Conservation (phyloP, 2,113 vertebrate species). For the Tylochromis polylepis region DNA sequence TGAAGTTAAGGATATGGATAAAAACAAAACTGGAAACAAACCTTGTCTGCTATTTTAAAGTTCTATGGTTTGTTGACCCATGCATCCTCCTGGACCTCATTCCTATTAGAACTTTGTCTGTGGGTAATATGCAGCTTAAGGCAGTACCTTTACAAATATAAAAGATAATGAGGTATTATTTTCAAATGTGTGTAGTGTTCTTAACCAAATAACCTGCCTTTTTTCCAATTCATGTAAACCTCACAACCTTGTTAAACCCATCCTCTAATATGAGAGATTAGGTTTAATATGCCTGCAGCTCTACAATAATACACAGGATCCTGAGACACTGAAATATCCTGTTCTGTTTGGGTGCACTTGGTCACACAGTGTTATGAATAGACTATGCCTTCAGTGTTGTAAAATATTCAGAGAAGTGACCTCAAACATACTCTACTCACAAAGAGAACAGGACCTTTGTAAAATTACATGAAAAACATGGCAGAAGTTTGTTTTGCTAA, state of each 20-base stretch:
- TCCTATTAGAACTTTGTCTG: not conserved
- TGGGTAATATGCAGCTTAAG: not conserved
- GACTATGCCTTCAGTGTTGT: not conserved
- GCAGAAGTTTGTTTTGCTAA: not conserved
- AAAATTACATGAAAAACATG: not conserved
- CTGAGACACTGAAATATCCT: not conserved
- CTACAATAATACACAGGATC: not conserved
- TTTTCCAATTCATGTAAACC: not conserved
- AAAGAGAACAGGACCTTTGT: not conserved
- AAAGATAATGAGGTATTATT: not conserved
- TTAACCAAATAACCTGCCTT: not conserved
- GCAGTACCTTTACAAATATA: not conserved
- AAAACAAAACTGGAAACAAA: not conserved
- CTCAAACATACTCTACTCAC: not conserved
- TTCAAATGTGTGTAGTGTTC: not conserved
- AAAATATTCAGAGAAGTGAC: not conserved
- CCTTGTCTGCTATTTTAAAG: not conserved
- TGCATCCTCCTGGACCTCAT: not conserved
- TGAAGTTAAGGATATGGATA: not conserved
- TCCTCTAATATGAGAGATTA: not conserved
- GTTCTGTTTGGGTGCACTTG: not conserved
- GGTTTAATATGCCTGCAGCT: not conserved
- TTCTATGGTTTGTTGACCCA: not conserved
- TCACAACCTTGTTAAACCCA: not conserved
- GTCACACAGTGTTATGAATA: not conserved